Percentiles rank a stretch among this genome's conserved stretches.
Evolutionary conservation across 2,888 invertebrate species (phyloP).

Genomic region (Andricus curvator): DNA sequence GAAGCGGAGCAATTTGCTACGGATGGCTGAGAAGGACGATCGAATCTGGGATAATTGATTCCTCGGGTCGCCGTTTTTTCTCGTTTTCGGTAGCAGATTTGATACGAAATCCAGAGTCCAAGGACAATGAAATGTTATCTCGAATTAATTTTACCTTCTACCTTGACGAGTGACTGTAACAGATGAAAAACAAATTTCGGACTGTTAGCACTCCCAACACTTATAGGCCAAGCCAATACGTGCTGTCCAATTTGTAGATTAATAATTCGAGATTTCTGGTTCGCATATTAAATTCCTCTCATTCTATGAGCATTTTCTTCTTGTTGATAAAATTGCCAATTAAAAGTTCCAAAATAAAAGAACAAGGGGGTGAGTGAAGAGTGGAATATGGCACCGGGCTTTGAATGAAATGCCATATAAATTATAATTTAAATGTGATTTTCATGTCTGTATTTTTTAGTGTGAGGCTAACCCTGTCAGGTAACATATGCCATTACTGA

Average conservation of each 20-base stretch:
- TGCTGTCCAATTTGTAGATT: slow-evolving; percentile 5
- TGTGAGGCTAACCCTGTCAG: no score
- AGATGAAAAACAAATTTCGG: slow-evolving; percentile 16
- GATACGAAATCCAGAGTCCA: neutral
- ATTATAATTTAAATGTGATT: no score
- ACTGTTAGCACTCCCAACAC: neutral
- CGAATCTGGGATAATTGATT: slow-evolving; percentile 28
- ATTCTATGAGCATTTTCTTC: neutral
- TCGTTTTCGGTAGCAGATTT: neutral
- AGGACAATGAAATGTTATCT: slow-evolving; percentile 33
- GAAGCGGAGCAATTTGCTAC: slow-evolving; percentile 8
- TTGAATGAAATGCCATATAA: no score
- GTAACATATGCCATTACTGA: no score
- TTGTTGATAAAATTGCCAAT: neutral
- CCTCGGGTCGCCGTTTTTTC: neutral
- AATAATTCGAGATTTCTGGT: neutral
- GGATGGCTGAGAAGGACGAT: slow-evolving; percentile 21
- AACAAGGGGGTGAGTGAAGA: neutral
- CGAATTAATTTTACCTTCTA: slow-evolving; percentile 13
- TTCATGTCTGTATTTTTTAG: no score
- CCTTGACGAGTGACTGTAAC: neutral
- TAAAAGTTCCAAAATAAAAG: neutral
- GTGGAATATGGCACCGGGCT: no score
- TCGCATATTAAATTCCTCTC: neutral
- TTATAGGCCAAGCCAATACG: slow-evolving; percentile 6